Base-by-base conservation (phyloP, 1,140 invertebrate genomes). In the Heliconius nattereri region DNA sequence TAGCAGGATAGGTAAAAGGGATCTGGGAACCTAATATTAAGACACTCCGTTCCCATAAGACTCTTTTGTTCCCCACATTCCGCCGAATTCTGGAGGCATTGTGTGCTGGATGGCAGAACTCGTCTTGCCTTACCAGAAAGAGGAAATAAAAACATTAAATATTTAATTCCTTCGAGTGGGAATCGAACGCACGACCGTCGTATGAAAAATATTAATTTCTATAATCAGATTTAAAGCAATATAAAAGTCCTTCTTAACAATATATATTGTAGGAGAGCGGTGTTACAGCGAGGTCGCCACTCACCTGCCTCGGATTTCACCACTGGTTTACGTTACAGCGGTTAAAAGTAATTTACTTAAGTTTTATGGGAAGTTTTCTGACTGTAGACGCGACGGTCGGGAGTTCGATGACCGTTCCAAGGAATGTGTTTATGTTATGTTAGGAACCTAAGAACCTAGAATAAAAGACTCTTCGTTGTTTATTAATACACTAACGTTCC, bases 231-330 rank as follows among this genome's bases (percentile, higher is more conserved):
- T 29, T 66, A 23, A 66, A n/a, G 13, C 60, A 66, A 66, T 26
- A 16, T 29, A 66, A 66, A 29, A 66, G 26, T 66, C 16, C 60
- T 23, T 2, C 26, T 23, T 23, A 66, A 29, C 3, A 26, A 66
- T 66, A 66, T 66, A 66, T 66, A 66, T 57, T 57, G 26, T 54
- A 57, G 74, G 54, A 76, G 74, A 76, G n/a, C 74, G 74, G 54
- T 40, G 40, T 37, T 20, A 37, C 40, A 66, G 74, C 74, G 74
- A 76, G 74, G 74, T 66, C 74, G 57, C 74, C 74, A 70, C 32
- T 76, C 74, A 66, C 74, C 74, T 66, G 74, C 32, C n/a, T 35
- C 49, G 13, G 74, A 66, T 76, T 76, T 76, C 74, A 76, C 74
- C 74, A 76, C 74, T 49, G 8, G 26, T 6, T 66, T 29, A 66